Conservation (phyloP, 1,140 invertebrate species). For the Anadara kagoshimensis region DNA sequence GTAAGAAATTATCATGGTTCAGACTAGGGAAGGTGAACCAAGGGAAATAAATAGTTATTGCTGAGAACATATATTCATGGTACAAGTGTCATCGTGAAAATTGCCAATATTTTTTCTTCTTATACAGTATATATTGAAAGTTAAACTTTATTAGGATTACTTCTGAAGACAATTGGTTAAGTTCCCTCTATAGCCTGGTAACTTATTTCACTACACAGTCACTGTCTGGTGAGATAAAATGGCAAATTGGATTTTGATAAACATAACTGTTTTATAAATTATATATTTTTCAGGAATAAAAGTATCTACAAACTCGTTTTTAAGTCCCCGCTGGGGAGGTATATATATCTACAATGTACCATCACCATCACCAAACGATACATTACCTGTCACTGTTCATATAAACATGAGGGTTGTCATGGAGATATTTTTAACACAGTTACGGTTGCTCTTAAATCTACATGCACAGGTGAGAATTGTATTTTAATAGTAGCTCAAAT, state of each 20-base stretch:
- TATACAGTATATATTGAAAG: no score
- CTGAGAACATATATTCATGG: no score
- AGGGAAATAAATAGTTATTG: no score
- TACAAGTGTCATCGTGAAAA: no score
- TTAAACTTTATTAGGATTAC: no score
- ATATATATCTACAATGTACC: conserved; percentile 74
- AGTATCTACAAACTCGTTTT: conserved; percentile 81
- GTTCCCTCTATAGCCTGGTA: neutral
- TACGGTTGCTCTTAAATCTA: conserved; percentile 86
- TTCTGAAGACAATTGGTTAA: no score
- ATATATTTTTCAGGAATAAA: conserved; percentile 41
- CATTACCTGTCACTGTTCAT: conserved; percentile 77
- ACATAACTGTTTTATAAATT: no score
- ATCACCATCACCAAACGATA: conserved; percentile 47
- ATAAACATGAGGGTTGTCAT: conserved; percentile 81
- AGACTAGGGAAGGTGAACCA: no score
- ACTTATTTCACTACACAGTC: neutral
- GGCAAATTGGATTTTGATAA: no score
- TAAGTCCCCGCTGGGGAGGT: conserved; percentile 94
- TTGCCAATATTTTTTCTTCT: no score
- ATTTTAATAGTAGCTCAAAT: neutral
- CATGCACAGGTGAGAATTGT: conserved; percentile 76
- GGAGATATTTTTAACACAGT: conserved; percentile 85
- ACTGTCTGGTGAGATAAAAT: no score
- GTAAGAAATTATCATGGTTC: no score